Conservation (phyloP, 2,888 invertebrate genomes). For the Pseudoips prasinana region DNA sequence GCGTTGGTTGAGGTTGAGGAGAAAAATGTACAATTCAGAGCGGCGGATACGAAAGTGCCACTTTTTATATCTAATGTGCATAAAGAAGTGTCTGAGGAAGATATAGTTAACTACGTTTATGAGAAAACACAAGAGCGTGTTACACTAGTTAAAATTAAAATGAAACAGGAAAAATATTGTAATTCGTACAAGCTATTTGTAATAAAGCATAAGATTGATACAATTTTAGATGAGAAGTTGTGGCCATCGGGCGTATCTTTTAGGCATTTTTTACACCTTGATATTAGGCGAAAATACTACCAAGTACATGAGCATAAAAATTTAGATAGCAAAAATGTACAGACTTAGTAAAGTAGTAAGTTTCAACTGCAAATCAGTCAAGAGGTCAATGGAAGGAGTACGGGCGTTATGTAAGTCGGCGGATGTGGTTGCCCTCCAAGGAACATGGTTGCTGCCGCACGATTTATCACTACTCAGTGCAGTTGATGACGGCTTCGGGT, state of each 20-base stretch:
- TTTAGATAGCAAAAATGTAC: background rate
- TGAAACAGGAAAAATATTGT: conserved; percentile 4
- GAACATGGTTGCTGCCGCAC: conserved; percentile 15
- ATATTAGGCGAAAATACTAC: background rate
- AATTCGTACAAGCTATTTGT: conserved; percentile 20
- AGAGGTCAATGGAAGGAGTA: conserved; percentile 7
- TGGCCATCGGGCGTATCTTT: conserved; percentile 1
- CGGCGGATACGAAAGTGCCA: conserved; percentile 3
- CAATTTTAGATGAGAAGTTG: conserved; percentile 8
- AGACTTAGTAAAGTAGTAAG: background rate
- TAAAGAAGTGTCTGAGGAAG: conserved; percentile 3
- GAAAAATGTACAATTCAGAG: background rate
- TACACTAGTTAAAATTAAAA: conserved; percentile 5
- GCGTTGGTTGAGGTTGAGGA: background rate
- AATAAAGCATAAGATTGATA: conserved; percentile 6
- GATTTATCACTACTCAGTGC: conserved; percentile 5
- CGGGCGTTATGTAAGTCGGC: conserved; percentile 6
- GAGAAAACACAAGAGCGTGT: conserved; percentile 5
- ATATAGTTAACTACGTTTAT: conserved; percentile 5
- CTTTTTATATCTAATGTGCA: background rate
- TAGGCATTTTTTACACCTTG: conserved; percentile 2
- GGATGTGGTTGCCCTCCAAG: conserved; percentile 11
- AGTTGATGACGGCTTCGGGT: conserved; percentile 10
- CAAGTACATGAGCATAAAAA: background rate
- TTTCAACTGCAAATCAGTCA: conserved; percentile 14